Percentiles rank a stretch among this genome's conserved stretches.
These are phyloP conservation scores for Acronicta leporina DNA, from an alignment of 2,888 invertebrate genomes.

Conservation along the genomic window DNA sequence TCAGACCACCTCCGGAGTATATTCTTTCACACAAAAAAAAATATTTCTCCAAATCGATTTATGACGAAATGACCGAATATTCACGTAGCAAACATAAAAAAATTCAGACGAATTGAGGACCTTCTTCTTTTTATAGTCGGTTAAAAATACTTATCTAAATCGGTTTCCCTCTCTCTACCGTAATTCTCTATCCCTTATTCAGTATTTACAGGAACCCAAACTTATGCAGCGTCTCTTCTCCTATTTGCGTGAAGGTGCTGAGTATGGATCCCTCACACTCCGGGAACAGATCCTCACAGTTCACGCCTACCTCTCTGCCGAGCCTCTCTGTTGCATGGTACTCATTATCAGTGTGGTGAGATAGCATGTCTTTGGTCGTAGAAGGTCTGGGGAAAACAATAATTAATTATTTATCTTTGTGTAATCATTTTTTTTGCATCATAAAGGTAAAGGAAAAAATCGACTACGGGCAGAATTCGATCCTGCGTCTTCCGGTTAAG, in stretches of 20 bases:
- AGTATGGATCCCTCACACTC: slow-evolving; percentile 90
- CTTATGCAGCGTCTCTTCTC: slow-evolving; percentile 80
- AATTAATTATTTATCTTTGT: no score
- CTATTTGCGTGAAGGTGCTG: slow-evolving; percentile 88
- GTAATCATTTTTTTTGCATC: no score
- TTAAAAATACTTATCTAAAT: no score
- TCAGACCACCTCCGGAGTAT: no score
- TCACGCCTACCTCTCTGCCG: slow-evolving; percentile 87
- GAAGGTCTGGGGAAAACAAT: slow-evolving; percentile 89
- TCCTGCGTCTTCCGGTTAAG: no score
- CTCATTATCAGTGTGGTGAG: slow-evolving; percentile 91
- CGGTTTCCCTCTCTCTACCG: neutral
- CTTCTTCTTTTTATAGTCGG: no score
- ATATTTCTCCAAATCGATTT: no score
- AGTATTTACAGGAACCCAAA: slow-evolving; percentile 72
- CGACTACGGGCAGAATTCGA: no score
- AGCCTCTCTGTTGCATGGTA: slow-evolving; percentile 92
- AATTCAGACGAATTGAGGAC: no score
- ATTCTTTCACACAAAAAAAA: no score
- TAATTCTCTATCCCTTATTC: neutral
- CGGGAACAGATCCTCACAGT: slow-evolving; percentile 90
- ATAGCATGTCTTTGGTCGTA: slow-evolving; percentile 90
- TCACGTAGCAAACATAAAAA: no score
- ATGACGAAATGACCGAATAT: no score
- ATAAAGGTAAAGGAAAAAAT: slow-evolving; percentile 31